A percentile compares a stretch with the other conserved stretches of the same genome.
Evolutionary conservation across 2,888 invertebrate species (phyloP).

Genomic region (Taenaris catops): DNA sequence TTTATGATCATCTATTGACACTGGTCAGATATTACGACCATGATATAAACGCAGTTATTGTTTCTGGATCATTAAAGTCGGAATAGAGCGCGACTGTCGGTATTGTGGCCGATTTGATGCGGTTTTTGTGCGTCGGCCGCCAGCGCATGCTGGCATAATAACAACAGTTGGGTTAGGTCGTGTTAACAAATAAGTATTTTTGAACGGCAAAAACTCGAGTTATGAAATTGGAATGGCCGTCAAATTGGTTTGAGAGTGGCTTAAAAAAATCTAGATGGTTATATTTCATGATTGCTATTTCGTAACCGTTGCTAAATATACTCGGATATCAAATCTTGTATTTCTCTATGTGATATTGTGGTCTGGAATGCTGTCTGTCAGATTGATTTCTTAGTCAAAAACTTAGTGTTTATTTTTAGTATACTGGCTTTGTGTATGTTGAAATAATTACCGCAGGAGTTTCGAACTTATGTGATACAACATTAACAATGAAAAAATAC

Average conservation of each 20-base stretch:
- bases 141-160: slow-evolving; percentile 42
- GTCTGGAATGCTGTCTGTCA: no score
- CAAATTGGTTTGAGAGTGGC: slow-evolving; percentile 18
- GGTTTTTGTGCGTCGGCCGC: slow-evolving; percentile 53
- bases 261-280: slow-evolving; percentile 10
- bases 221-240: slow-evolving; percentile 21
- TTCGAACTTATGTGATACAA: no score
- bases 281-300: slow-evolving; percentile 14
- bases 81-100: slow-evolving; percentile 29
- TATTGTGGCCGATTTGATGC: slow-evolving; percentile 60
- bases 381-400: no score
- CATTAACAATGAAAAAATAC: no score
- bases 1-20: slow-evolving; percentile 1
- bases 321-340: slow-evolving; percentile 8
- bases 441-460: no score
- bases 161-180: slow-evolving; percentile 38
- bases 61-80: slow-evolving; percentile 13
- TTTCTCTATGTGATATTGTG: slow-evolving; percentile 4
- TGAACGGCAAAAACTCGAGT: slow-evolving; percentile 13
- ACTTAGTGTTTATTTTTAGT: no score
- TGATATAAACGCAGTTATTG: slow-evolving; percentile 18
- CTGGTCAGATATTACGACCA: slow-evolving; percentile 4
- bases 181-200: slow-evolving; percentile 26
- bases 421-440: no score
- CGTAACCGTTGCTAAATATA: slow-evolving; percentile 12